A percentile compares a stretch with the other conserved stretches of the same genome.
Evolutionary conservation across 92 coral and sea anemone genomes (phyloP).

Genomic region (Muricea muricata): DNA sequence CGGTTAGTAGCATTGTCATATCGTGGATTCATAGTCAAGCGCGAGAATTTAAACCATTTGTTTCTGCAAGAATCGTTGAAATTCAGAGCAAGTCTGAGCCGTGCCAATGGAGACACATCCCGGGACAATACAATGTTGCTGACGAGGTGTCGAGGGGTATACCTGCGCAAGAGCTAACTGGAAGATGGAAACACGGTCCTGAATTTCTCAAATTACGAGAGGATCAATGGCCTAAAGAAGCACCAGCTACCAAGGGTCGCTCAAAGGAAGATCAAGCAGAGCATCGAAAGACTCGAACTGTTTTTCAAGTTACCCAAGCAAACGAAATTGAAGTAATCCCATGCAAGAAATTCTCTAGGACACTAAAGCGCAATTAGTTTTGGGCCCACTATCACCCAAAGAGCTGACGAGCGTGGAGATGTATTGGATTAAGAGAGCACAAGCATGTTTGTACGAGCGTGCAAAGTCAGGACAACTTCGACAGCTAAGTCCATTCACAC

Average conservation of each 20-base stretch:
- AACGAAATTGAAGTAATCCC: too few relatives aligned
- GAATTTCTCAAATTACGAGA: constrained; percentile 2
- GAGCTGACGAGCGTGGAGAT: too few relatives aligned
- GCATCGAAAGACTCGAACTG: background rate
- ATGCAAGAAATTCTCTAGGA: too few relatives aligned
- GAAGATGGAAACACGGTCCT: constrained; percentile 47
- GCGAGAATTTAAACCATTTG: constrained; percentile 35
- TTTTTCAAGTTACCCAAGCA: background rate
- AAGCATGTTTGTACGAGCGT: too few relatives aligned
- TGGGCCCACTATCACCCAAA: too few relatives aligned
- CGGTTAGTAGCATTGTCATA: constrained; percentile 36
- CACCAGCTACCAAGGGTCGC: background rate
- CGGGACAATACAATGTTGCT: constrained; percentile 29
- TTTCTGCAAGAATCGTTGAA: constrained; percentile 34
- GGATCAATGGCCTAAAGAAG: background rate
- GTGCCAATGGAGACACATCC: constrained; percentile 15
- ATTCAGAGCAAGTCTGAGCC: constrained; percentile 30
- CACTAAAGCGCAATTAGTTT: too few relatives aligned
- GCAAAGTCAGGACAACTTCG: background rate
- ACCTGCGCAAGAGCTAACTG: constrained; percentile 5
- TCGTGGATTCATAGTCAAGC: constrained; percentile 17
- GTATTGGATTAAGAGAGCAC: background rate
- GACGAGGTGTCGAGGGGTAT: constrained; percentile 42
- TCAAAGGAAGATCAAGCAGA: background rate
- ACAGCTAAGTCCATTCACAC: background rate